Base-by-base conservation (phyloP, 2,888 invertebrate genomes). In the Harpalus rufipes region DNA sequence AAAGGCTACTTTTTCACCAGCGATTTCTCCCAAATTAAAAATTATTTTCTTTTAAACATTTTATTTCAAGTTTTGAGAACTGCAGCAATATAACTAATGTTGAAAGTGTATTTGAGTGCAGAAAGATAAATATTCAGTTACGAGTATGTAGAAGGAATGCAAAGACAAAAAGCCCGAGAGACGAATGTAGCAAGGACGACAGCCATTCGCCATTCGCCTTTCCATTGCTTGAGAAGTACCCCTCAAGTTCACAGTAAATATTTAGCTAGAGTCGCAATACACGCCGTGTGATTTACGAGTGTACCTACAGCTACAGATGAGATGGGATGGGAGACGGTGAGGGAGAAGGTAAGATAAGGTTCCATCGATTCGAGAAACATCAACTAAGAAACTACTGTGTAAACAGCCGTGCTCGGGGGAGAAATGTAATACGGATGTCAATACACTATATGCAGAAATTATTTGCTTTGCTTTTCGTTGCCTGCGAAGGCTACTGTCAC, bases 211-310 rank as follows among this genome's bases (percentile, higher is more conserved):
- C 65, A 21, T 10, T 51, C 65, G 21, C 7, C 65, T 7, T 10
- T 5, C 32, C 32, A 32, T 32, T 39, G 18, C 44, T 39, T 10
- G 72, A 10, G 32, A 61, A 83, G 74, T 83, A 39, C 41, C 74
- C 41, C 41, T 83, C 44, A 58, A 83, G 83, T 76, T 51, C 83
- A 76, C 59, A 39, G 83, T 83, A 83, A 83, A 83, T 83, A 83
- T 83, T 83, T 83, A 83, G 74, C 41, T 61, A n/a, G 32, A 83
- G 74, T 82, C 82, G 82, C 83, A 83, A 76, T 83, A 72, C 74
- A 72, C 41, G 32, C 18, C 59, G 18, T 83, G 83, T 83, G 72
- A 83, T 83, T 83, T 83, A 83, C 83, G 72, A 76, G 56, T 72
- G 74, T 44, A 61, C 79, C n/a, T 41, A 44, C 18, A 32, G 59